Conservation (phyloP, 1,140 invertebrate genomes). For the Sweltsa coloradensis region DNA sequence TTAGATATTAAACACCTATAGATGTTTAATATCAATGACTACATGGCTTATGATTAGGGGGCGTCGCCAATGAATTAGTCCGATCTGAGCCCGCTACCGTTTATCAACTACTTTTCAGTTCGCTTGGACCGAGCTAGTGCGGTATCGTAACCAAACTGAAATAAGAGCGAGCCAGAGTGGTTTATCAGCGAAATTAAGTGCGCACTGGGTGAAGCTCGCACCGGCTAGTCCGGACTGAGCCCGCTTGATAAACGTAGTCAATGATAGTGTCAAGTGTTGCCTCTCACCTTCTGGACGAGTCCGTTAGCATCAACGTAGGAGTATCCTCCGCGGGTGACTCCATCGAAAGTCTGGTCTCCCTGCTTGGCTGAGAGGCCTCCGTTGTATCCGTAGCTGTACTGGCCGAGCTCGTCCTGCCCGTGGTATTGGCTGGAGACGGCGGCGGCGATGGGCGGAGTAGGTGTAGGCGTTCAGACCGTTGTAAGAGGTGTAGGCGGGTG, state of each 20-base stretch:
- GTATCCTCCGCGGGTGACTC: slow-evolving; percentile 51
- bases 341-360: slow-evolving; percentile 47
- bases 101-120: no score
- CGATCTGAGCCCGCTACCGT: no score
- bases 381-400: slow-evolving; percentile 53
- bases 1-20: no score
- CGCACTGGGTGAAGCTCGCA: slow-evolving; percentile 39
- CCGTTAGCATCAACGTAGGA: slow-evolving; percentile 58
- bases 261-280: no score
- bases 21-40: no score
- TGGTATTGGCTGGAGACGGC: slow-evolving; percentile 36
- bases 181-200: no score
- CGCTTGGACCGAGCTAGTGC: no score
- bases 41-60: no score
- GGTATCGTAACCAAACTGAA: no score
- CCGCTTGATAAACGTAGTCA: no score
- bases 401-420: slow-evolving; percentile 46
- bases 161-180: no score
- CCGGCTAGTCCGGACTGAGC: slow-evolving; percentile 43
- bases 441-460: slow-evolving; percentile 6
- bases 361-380: slow-evolving; percentile 50
- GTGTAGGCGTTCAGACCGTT: neutral
- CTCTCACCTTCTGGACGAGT: slow-evolving; percentile 39
- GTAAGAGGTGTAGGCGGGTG: neutral
- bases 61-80: no score